A percentile compares a stretch with the other conserved stretches of the same genome.
Evolutionary conservation across 1,140 invertebrate species (phyloP).

Genomic region (Drosophila sulfurigaster): DNA sequence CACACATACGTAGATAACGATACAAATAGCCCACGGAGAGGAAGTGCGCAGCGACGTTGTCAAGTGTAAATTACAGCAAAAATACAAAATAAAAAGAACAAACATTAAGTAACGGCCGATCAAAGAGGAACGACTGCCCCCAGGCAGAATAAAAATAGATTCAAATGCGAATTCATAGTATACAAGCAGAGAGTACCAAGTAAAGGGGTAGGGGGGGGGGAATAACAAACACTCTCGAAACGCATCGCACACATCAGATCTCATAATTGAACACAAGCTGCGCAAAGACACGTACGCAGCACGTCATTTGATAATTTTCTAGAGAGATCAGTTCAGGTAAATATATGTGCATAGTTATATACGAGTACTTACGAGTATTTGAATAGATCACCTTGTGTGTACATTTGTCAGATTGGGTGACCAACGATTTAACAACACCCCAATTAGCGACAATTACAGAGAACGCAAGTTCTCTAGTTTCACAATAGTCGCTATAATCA

Average conservation of each 20-base stretch:
- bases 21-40: constrained; percentile 21
- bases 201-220: background rate
- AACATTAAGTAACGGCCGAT: constrained; percentile 37
- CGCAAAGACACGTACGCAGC: background rate
- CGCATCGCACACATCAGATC: constrained; percentile 8
- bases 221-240: constrained; percentile 6
- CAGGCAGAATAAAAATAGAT: constrained; percentile 41
- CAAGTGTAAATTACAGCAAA: constrained; percentile 46
- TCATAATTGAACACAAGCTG: constrained; percentile 1
- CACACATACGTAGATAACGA: constrained; percentile 1
- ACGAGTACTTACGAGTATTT: constrained; percentile 1
- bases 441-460: constrained; percentile 18
- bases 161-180: constrained; percentile 1
- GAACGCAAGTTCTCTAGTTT: constrained; percentile 1
- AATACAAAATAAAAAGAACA: constrained; percentile 8
- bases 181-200: background rate
- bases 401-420: background rate
- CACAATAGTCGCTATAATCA: constrained; percentile 1
- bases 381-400: constrained; percentile 1
- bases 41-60: constrained; percentile 45
- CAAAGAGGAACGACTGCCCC: constrained; percentile 23
- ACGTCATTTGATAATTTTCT: background rate
- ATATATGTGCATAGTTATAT: background rate
- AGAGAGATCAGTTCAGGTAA: background rate
- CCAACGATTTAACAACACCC: constrained; percentile 1